These are phyloP conservation scores for Malurus alboscapulatus DNA, from an alignment of 2,113 vertebrate species.

Conservation along the genomic window DNA sequence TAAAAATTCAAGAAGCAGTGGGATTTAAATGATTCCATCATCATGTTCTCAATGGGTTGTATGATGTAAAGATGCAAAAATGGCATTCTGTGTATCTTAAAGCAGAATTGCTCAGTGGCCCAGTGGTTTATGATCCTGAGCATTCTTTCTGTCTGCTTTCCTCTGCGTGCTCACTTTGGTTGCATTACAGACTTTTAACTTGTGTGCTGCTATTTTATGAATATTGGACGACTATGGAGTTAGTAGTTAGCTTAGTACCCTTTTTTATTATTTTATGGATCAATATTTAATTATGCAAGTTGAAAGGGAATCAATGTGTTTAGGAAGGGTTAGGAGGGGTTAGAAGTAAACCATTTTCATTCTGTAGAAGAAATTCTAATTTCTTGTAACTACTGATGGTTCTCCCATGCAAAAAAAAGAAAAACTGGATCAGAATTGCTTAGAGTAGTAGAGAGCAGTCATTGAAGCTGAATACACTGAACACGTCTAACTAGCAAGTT, in stretches of 20 bases:
- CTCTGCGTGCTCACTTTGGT: neutral
- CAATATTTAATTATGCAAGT: neutral
- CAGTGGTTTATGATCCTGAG: neutral
- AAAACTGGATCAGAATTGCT: neutral
- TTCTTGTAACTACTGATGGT: neutral
- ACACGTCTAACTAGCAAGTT: neutral
- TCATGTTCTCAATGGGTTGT: neutral
- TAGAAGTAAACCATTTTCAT: neutral
- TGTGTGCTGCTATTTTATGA: neutral
- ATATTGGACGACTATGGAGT: neutral
- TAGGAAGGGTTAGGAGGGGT: neutral
- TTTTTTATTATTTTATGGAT: neutral
- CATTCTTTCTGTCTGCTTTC: neutral
- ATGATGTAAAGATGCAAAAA: neutral
- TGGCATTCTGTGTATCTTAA: neutral
- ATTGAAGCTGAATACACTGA: neutral
- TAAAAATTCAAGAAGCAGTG: neutral
- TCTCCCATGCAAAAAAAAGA: neutral
- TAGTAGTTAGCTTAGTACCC: neutral
- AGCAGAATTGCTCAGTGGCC: neutral
- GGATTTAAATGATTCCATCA: neutral
- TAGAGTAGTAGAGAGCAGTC: neutral
- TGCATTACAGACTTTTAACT: neutral
- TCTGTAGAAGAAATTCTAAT: neutral
- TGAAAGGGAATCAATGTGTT: neutral